Conservation (phyloP, 2,113 vertebrate genomes). For the Eptesicus fuscus region DNA sequence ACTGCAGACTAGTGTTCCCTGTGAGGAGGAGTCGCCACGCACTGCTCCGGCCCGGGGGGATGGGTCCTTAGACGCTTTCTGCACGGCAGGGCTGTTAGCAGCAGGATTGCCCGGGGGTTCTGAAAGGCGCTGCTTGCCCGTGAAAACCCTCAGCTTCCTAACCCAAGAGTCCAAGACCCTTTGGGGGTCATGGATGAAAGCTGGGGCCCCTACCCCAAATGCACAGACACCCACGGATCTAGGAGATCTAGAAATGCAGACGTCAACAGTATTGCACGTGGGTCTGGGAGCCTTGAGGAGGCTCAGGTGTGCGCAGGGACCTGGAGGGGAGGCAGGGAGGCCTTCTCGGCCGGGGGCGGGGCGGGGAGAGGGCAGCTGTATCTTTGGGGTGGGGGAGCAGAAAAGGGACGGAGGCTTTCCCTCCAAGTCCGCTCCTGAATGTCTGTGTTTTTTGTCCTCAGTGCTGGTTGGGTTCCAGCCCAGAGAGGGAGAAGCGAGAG, state of each 20-base stretch:
- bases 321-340: background rate
- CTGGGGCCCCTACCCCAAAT: background rate
- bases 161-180: background rate
- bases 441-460: background rate
- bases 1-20: too few species aligned
- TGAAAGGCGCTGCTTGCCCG: background rate
- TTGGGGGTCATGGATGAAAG: background rate
- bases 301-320: fast-evolving
- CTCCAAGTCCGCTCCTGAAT: background rate
- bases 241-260: background rate
- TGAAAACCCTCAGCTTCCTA: background rate
- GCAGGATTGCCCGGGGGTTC: fast-evolving
- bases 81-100: fast-evolving
- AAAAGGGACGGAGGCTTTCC: background rate
- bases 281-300: background rate
- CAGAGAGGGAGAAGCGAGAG: background rate
- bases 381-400: background rate
- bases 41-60: fast-evolving
- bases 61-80: background rate
- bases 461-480: background rate
- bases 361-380: too few species aligned
- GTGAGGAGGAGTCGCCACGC: fast-evolving
- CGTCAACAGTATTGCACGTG: fast-evolving
- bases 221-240: background rate
- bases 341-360: background rate